A percentile compares a stretch with the other conserved stretches of the same genome.
phyloP scores from a whole-genome alignment of 2,797 vertebrate species.

The Emys orbicularis region DNA sequence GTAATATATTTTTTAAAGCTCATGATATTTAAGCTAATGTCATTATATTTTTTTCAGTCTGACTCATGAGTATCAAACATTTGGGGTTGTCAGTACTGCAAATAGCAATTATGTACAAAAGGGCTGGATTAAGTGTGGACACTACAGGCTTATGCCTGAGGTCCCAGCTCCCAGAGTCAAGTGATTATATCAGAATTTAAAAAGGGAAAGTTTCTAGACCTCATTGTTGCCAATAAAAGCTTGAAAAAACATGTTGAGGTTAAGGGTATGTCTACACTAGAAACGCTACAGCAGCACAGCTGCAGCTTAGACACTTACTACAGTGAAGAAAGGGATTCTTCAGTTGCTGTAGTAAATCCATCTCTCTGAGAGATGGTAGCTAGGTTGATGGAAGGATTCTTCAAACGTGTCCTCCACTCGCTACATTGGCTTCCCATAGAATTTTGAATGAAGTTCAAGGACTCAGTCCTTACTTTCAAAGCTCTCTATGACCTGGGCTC shows the following conservation, averaged over 20 bases:
- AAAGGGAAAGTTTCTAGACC: neutral
- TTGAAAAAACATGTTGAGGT: accelerated
- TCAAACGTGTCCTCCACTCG: neutral
- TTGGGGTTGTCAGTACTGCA: neutral
- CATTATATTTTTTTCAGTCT: neutral
- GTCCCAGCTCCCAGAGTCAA: neutral
- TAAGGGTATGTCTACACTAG: neutral
- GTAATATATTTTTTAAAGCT: accelerated
- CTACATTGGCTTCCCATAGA: neutral
- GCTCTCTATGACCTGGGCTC: neutral
- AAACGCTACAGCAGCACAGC: neutral
- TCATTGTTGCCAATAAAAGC: neutral
- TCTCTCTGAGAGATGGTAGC: neutral
- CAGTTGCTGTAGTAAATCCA: neutral
- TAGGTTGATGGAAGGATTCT: neutral
- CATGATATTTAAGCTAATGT: neutral
- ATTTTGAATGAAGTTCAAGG: neutral
- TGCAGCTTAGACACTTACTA: neutral
- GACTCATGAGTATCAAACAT: neutral
- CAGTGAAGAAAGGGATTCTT: neutral
- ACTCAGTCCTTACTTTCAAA: neutral
- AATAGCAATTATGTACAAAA: neutral
- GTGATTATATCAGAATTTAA: neutral
- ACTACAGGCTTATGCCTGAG: neutral
- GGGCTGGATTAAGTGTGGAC: neutral